Evolutionary conservation across 1,140 invertebrate species (phyloP).

Genomic region (Dufourea novaeangliae): DNA sequence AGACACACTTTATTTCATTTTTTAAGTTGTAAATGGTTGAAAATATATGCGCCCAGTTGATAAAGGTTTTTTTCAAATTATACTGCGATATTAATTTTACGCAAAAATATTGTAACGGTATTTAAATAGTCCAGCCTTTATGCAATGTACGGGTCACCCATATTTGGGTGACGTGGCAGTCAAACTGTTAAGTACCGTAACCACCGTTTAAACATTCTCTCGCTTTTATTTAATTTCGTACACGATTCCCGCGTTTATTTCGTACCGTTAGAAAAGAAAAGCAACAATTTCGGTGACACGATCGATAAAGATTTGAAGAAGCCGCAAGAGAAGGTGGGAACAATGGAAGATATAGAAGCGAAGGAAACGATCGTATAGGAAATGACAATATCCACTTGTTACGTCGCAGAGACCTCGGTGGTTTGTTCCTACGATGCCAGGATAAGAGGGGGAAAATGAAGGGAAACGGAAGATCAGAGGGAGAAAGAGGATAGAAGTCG

Average conservation of each 20-base stretch:
- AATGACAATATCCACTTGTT: constrained; percentile 76
- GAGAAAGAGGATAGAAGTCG: constrained; percentile 39
- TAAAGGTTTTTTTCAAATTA: no score
- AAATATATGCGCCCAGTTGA: no score
- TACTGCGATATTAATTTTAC: no score
- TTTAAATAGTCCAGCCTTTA: no score
- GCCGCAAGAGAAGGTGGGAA: background rate
- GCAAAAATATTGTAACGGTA: no score
- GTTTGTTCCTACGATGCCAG: constrained; percentile 37
- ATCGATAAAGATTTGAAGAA: background rate
- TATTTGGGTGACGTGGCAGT: no score
- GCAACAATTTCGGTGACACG: constrained; percentile 1
- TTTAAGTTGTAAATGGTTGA: no score
- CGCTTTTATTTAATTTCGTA: background rate
- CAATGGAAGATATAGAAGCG: constrained; percentile 17
- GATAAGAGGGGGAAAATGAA: constrained; percentile 26
- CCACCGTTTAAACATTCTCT: background rate
- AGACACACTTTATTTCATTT: no score
- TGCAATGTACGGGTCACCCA: no score
- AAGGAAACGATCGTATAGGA: constrained; percentile 48
- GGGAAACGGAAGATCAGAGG: constrained; percentile 25
- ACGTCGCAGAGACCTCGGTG: constrained; percentile 51
- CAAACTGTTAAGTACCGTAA: background rate
- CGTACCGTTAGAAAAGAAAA: constrained; percentile 12
- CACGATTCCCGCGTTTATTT: background rate